These are phyloP conservation scores for Mimachlamys varia DNA, from an alignment of 2,888 invertebrate genomes.

Conservation along the genomic window DNA sequence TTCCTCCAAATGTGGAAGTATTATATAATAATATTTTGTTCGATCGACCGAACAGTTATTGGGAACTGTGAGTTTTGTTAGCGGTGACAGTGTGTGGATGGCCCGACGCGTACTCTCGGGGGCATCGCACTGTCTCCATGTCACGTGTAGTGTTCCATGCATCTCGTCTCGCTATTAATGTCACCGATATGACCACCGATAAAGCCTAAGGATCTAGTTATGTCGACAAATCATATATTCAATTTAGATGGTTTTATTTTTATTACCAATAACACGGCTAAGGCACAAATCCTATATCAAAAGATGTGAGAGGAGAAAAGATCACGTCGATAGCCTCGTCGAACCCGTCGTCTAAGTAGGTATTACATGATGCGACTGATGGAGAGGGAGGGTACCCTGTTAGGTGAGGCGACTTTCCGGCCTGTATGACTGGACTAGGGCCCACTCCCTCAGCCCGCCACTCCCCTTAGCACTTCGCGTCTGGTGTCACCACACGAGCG, in stretches of 20 bases:
- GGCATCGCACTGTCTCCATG: neutral
- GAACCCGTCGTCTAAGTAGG: neutral
- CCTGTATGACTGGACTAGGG: neutral
- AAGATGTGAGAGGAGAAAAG: neutral
- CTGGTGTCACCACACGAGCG: neutral
- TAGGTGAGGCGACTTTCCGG: neutral
- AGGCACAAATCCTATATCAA: neutral
- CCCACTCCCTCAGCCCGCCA: neutral
- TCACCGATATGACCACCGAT: slow-evolving; percentile 9
- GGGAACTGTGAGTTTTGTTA: neutral
- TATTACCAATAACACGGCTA: neutral
- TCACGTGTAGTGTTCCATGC: neutral
- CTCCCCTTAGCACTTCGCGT: neutral
- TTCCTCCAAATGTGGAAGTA: neutral
- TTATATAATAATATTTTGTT: too few species aligned
- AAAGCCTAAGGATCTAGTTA: neutral
- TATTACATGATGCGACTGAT: neutral
- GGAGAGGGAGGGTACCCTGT: neutral
- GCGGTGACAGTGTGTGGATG: neutral
- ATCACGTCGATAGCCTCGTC: neutral
- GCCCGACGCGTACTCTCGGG: neutral
- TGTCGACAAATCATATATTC: slow-evolving; percentile 31
- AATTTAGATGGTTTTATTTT: slow-evolving; percentile 16
- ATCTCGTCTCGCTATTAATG: neutral
- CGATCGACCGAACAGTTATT: neutral